A percentile compares a stretch with the other conserved stretches of the same genome.
These are phyloP conservation scores for Nyctibius grandis DNA, from an alignment of 2,797 vertebrate species.

Conservation along the genomic window DNA sequence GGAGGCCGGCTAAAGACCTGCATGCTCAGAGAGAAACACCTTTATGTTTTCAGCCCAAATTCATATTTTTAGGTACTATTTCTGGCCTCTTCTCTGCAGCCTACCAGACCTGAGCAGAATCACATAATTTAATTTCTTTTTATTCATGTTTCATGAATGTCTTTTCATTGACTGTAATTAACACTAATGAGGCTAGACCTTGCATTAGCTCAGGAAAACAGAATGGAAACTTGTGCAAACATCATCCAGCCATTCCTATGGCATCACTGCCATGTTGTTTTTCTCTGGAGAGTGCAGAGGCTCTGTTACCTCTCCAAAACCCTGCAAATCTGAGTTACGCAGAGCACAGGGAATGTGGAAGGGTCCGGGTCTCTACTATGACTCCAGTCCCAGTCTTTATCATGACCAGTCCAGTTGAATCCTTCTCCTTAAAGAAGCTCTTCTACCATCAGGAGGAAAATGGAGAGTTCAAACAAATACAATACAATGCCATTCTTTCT, in stretches of 20 bases:
- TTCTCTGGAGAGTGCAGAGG: background rate
- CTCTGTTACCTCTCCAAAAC: background rate
- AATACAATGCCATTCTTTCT: background rate
- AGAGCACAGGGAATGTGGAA: background rate
- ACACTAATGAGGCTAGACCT: background rate
- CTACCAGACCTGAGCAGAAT: background rate
- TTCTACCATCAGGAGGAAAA: background rate
- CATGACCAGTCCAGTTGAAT: background rate
- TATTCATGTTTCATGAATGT: background rate
- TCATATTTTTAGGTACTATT: background rate
- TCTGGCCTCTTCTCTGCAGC: background rate
- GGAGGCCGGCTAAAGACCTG: background rate
- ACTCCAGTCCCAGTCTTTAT: background rate
- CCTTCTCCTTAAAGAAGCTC: slow-evolving; percentile 11
- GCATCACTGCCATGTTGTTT: background rate
- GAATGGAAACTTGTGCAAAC: background rate
- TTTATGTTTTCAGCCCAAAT: background rate
- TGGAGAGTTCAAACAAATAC: background rate
- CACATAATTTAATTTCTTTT: background rate
- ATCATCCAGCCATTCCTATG: background rate
- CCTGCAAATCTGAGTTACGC: background rate
- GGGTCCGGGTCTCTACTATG: background rate
- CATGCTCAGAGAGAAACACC: background rate
- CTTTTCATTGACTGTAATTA: background rate
- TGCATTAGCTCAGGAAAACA: background rate